Evolutionary conservation across 2,888 invertebrate species (phyloP).

Genomic region (Andricus curvator): DNA sequence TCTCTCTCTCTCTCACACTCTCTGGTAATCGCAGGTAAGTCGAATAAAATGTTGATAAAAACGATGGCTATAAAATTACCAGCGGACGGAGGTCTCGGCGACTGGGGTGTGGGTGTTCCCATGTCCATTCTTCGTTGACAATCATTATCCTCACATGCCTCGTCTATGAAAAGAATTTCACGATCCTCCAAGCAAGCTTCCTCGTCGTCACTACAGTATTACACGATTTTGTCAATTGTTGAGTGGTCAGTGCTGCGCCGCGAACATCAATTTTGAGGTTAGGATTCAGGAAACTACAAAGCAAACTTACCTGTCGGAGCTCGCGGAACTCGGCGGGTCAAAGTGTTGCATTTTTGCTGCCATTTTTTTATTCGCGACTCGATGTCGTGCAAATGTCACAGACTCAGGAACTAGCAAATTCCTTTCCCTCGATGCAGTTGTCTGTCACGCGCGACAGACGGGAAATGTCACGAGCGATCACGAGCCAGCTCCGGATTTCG

Average conservation of each 20-base stretch:
- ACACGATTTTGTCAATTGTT: neutral
- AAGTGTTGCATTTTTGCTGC: conserved; percentile 82
- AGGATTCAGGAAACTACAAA: neutral
- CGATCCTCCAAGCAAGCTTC: conserved; percentile 69
- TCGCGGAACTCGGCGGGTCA: conserved; percentile 93
- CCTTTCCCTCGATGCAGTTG: neutral
- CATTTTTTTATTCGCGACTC: conserved; percentile 68
- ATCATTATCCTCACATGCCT: conserved; percentile 66
- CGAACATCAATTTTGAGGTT: conserved; percentile 32
- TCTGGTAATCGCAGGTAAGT: neutral
- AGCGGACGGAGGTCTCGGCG: conserved; percentile 87
- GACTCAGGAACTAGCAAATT: conserved; percentile 5
- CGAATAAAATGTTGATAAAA: conserved; percentile 13
- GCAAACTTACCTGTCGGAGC: conserved; percentile 88
- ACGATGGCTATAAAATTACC: conserved; percentile 78
- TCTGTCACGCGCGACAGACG: neutral
- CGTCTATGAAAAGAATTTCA: conserved; percentile 67
- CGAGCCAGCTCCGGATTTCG: neutral
- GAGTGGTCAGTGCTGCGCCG: conserved; percentile 50
- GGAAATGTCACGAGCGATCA: neutral
- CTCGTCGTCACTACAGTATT: conserved; percentile 61
- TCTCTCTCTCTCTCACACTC: neutral
- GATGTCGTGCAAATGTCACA: neutral
- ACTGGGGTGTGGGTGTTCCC: conserved; percentile 81
- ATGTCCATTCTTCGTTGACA: conserved; percentile 62